Evolutionary conservation across 2,888 invertebrate genomes (phyloP), one percentile per base, ranked within the genome.

Genomic region (Octodonta nipae): DNA sequence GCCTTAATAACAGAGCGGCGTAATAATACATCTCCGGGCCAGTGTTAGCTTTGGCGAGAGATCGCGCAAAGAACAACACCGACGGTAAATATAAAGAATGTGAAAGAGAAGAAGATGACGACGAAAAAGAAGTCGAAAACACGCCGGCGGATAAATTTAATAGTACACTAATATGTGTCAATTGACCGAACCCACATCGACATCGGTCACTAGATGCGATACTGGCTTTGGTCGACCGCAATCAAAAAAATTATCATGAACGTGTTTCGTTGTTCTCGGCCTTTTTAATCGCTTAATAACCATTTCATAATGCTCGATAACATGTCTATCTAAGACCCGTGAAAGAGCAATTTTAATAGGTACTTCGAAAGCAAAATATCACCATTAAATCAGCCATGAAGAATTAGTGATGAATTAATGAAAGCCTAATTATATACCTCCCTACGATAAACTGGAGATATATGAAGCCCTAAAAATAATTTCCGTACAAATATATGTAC

Each of bases 1-100:
- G 57, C 52, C 52, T 51, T 60, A 60, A 60, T 60, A 60, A 60
- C 58, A 60, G 60, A 58, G 60, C 60, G 60, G 60, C 52, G 33
- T 54, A 55, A 55, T 55, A 56, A 57, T 50, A 53, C 48, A 46
- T 55, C 55, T 53, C 49, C 43, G 45, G 52, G 51, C 40, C 50
- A 42, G 49, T 52, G 52, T 54, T 54, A 52, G 54, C 52, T 53
- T 52, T 49, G 46, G 50, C 42, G 33, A 35, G n/a, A n/a, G n/a
- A 41, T 39, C 32, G 33, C 27, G 11, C 7, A 22, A 22, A 15
- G 28, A 33, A 24, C 42, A 37, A 38, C 40, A 36, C 41, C 43
- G 43, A 33, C 38, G 42, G 30, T 33, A 25, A 34, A 41, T 42
- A 42, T 45, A 38, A 22, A 22, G 22, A 22, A n/a, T n/a, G n/a